Evolutionary conservation across 2,113 vertebrate genomes (phyloP).

Genomic region (Dermatemys mawii): DNA sequence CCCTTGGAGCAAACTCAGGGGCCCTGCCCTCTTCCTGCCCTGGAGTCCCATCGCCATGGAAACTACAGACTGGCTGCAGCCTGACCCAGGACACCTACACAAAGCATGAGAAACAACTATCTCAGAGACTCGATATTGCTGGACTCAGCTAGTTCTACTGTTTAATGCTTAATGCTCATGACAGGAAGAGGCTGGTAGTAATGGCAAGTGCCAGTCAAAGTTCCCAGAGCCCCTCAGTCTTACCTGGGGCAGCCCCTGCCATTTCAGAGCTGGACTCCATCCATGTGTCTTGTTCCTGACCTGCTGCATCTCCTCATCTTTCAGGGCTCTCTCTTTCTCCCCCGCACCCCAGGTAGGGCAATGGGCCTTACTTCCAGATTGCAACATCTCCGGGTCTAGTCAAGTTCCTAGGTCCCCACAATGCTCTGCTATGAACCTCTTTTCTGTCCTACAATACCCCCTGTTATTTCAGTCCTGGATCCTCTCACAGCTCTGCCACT

Average conservation of each 20-base stretch:
- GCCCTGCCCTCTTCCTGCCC: not conserved
- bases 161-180: not conserved
- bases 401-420: not conserved
- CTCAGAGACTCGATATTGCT: rapidly evolving
- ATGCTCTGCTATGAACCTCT: not conserved
- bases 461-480: not conserved
- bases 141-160: not conserved
- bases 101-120: no score
- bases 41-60: not conserved
- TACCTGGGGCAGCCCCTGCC: not conserved
- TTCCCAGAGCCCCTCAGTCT: not conserved
- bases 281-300: not conserved
- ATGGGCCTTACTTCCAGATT: not conserved
- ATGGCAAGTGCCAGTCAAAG: not conserved
- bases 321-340: not conserved
- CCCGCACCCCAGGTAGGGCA: not conserved
- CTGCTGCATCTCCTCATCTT: not conserved
- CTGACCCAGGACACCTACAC: no score
- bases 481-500: not conserved
- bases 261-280: not conserved
- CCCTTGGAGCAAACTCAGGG: not conserved
- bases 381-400: not conserved
- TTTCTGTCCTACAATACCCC: not conserved
- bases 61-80: not conserved
- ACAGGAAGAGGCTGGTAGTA: not conserved